Evolutionary conservation across 1,140 invertebrate genomes (phyloP).

Genomic region (Rhyacophila brunnea): DNA sequence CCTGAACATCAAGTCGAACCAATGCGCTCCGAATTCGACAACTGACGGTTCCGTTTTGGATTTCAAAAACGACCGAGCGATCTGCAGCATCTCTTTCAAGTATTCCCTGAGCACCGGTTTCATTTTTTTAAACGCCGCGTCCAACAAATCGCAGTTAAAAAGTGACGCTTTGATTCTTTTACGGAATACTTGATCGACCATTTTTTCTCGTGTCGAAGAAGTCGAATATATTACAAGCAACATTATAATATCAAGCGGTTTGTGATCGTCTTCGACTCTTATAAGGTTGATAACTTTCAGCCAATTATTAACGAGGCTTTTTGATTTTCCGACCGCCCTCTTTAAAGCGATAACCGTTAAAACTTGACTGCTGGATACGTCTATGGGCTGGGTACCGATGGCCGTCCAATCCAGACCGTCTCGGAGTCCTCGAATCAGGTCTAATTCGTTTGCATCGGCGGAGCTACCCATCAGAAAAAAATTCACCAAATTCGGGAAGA

Average conservation of each 20-base stretch:
- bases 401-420: constrained; percentile 45
- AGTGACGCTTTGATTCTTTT: constrained; percentile 47
- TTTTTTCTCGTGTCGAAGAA: constrained; percentile 45
- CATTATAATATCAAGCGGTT: constrained; percentile 49
- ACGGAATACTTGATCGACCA: constrained; percentile 44
- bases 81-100: constrained; percentile 42
- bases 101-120: constrained; percentile 47
- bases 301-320: constrained; percentile 46
- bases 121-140: constrained; percentile 45
- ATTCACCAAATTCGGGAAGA: constrained; percentile 50
- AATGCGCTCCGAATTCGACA: constrained; percentile 44
- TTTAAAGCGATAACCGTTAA: constrained; percentile 47
- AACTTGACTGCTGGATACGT: constrained; percentile 49
- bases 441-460: constrained; percentile 39
- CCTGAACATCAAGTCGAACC: constrained; percentile 46
- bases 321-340: constrained; percentile 47
- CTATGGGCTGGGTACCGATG: constrained; percentile 37
- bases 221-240: constrained; percentile 46
- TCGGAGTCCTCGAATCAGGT: constrained; percentile 43
- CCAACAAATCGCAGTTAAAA: constrained; percentile 43
- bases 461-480: constrained; percentile 44
- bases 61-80: constrained; percentile 45
- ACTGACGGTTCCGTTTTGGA: constrained; percentile 40
- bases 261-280: constrained; percentile 43
- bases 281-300: constrained; percentile 44